Percentiles rank a stretch among this genome's conserved stretches.
phyloP scores from a whole-genome alignment of 2,888 invertebrate genomes.

The Phrixothrix hirtus region DNA sequence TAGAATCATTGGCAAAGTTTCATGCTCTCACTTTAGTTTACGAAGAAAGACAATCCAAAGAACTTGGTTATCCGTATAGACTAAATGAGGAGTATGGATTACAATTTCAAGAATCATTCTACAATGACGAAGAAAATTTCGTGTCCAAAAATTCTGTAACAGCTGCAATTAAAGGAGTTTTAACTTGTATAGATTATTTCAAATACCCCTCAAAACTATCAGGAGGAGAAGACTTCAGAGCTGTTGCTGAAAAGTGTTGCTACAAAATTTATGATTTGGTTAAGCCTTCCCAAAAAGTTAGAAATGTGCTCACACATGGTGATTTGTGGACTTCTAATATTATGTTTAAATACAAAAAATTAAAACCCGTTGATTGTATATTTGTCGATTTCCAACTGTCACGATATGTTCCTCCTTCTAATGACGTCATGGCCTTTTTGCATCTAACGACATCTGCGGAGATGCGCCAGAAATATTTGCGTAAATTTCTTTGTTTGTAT shows the following conservation, averaged over 20 bases:
- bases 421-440: constrained; percentile 61
- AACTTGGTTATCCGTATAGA: background rate
- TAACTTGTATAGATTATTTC: too few species aligned
- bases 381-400: constrained; percentile 53
- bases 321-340: constrained; percentile 68
- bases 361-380: constrained; percentile 41
- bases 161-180: too few species aligned
- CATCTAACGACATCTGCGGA: constrained; percentile 45
- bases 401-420: constrained; percentile 66
- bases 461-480: constrained; percentile 42
- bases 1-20: constrained; percentile 47
- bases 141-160: too few species aligned
- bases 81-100: background rate
- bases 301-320: constrained; percentile 64
- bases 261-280: constrained; percentile 38
- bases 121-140: background rate
- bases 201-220: too few species aligned
- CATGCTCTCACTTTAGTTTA: constrained; percentile 53
- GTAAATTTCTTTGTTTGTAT: constrained; percentile 46
- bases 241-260: constrained; percentile 3
- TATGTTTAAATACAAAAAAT: constrained; percentile 26
- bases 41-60: constrained; percentile 41
- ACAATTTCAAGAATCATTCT: too few species aligned
- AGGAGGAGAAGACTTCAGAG: background rate
- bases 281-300: constrained; percentile 51